These are phyloP conservation scores for Choloepus hoffmanni DNA, from an alignment of 2,113 vertebrate species.

Conservation along the genomic window DNA sequence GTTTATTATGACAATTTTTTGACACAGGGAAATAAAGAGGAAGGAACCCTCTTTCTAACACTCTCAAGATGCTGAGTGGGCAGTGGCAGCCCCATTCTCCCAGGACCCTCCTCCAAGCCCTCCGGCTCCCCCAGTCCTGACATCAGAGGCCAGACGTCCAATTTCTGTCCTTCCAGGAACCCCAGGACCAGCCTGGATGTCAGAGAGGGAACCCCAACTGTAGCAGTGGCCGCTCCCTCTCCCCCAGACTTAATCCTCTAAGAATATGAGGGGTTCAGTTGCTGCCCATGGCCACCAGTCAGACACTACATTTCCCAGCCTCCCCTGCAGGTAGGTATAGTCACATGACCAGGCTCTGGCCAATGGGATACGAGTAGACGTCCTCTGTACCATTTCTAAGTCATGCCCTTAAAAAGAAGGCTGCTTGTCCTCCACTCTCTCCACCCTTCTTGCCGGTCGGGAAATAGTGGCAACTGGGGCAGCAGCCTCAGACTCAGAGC, in stretches of 20 bases:
- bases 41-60: neutral
- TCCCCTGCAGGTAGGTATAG: neutral
- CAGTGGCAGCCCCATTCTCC: neutral
- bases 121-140: neutral
- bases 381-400: neutral
- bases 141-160: neutral
- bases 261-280: neutral
- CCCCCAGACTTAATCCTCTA: neutral
- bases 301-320: constrained; percentile 71
- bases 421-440: neutral
- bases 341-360: neutral
- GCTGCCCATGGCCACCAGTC: neutral
- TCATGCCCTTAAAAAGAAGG: neutral
- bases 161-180: neutral
- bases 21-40: neutral
- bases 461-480: neutral
- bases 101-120: neutral
- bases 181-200: neutral
- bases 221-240: neutral
- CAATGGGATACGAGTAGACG: neutral
- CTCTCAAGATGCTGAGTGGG: neutral
- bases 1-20: neutral
- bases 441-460: neutral
- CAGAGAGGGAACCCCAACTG: neutral
- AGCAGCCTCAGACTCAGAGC: neutral